These are phyloP conservation scores for Mallotus villosus DNA, from an alignment of 2,797 vertebrate genomes.

Conservation along the genomic window DNA sequence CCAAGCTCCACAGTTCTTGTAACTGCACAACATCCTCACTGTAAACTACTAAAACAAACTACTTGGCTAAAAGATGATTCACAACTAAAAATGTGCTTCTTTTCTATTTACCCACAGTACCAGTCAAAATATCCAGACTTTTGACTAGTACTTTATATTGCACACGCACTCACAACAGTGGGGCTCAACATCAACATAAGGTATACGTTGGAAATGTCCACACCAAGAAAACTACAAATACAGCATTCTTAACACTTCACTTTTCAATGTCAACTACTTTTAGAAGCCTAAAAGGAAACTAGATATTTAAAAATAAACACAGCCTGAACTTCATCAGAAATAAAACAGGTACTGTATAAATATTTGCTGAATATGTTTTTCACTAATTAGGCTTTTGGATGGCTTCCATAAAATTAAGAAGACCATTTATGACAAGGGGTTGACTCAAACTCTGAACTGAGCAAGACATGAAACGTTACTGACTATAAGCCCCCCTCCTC, in stretches of 20 bases:
- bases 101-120: conserved; percentile 33
- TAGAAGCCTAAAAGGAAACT: conserved; percentile 15
- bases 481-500: conserved; percentile 59
- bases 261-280: conserved; percentile 22
- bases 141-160: too few species aligned
- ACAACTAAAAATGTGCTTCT: conserved; percentile 23
- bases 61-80: conserved; percentile 41
- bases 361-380: conserved; percentile 44
- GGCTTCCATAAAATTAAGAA: conserved; percentile 51
- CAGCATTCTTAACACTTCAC: conserved; percentile 12
- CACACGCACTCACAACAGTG: background rate
- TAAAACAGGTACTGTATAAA: conserved; percentile 54
- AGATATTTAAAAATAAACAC: conserved; percentile 41
- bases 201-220: conserved; percentile 1
- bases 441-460: conserved; percentile 61
- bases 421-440: conserved; percentile 63
- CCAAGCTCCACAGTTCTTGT: conserved; percentile 37
- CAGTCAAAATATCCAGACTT: too few species aligned
- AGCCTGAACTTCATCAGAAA: conserved; percentile 29
- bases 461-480: conserved; percentile 65
- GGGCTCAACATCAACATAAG: conserved; percentile 25
- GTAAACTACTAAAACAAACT: conserved; percentile 8
- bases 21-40: conserved; percentile 32
- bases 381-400: conserved; percentile 63
- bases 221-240: conserved; percentile 14